Percentiles rank a stretch among this genome's conserved stretches.
phyloP scores from a whole-genome alignment of 2,113 vertebrate species.

The Coregonus clupeaformis region DNA sequence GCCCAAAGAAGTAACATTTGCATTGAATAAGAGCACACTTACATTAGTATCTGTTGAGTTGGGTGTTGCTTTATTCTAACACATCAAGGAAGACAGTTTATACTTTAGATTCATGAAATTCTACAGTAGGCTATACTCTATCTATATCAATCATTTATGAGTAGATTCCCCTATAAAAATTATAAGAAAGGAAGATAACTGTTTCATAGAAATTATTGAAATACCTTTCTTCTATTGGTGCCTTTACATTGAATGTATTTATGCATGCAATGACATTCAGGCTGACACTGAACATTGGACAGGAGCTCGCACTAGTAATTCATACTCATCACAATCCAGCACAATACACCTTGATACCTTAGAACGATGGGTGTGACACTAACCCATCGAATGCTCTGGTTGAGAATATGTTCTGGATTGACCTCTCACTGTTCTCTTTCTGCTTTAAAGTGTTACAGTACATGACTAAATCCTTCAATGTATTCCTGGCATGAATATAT shows the following conservation, averaged over 20 bases:
- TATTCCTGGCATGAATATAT: conserved; percentile 28
- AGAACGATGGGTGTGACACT: background rate
- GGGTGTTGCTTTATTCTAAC: conserved; percentile 27
- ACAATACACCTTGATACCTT: background rate
- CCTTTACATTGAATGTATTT: conserved; percentile 30
- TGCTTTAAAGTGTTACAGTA: conserved; percentile 28
- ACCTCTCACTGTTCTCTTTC: background rate
- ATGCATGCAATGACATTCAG: conserved; percentile 62
- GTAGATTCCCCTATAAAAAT: too few relatives aligned
- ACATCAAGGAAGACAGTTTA: conserved; percentile 8
- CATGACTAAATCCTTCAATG: conserved; percentile 43
- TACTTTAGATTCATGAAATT: too few relatives aligned
- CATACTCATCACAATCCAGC: background rate
- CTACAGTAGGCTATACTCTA: too few relatives aligned
- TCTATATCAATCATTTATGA: too few relatives aligned
- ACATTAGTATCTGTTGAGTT: conserved; percentile 17
- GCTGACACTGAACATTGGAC: conserved; percentile 43
- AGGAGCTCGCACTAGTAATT: background rate
- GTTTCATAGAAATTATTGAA: too few relatives aligned
- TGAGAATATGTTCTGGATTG: background rate
- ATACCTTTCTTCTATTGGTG: background rate
- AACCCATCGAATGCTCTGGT: background rate
- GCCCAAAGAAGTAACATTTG: background rate
- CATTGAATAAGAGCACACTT: conserved; percentile 39
- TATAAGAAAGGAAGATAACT: too few relatives aligned